A percentile compares a stretch with the other conserved stretches of the same genome.
phyloP scores from a whole-genome alignment of 2,113 vertebrate genomes.

The Aphelocoma coerulescens region DNA sequence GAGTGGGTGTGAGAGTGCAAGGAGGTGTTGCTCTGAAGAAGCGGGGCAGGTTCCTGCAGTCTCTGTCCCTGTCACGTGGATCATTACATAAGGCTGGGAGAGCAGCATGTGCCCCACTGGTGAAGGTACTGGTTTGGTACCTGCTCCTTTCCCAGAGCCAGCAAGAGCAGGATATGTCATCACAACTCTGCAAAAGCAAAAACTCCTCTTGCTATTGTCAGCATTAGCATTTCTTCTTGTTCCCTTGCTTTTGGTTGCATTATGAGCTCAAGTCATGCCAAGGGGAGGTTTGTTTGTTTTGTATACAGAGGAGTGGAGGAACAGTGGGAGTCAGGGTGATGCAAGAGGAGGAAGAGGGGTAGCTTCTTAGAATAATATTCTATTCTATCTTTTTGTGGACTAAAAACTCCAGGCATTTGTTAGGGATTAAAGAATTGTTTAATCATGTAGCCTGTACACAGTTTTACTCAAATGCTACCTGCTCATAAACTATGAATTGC shows the following conservation, averaged over 20 bases:
- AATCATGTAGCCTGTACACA: fast-evolving
- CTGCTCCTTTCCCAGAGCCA: neutral
- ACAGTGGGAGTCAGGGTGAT: neutral
- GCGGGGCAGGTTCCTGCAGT: neutral
- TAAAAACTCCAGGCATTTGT: neutral
- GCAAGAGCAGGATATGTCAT: neutral
- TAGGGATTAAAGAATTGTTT: neutral
- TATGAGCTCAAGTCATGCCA: neutral
- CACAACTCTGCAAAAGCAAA: neutral
- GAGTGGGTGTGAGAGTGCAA: neutral
- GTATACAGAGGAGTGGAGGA: neutral
- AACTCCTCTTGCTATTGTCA: neutral
- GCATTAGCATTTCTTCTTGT: neutral
- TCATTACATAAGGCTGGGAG: neutral
- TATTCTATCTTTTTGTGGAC: neutral
- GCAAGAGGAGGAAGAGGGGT: neutral
- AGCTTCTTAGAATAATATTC: neutral
- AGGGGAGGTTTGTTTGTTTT: neutral
- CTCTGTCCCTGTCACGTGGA: neutral
- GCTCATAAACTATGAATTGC: neutral
- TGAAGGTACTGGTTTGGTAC: neutral
- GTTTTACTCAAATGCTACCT: neutral
- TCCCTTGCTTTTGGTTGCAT: neutral
- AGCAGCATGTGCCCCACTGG: fast-evolving
- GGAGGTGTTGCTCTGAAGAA: neutral